phyloP scores from a whole-genome alignment of 1,140 invertebrate genomes.

The Copidosoma floridanum region DNA sequence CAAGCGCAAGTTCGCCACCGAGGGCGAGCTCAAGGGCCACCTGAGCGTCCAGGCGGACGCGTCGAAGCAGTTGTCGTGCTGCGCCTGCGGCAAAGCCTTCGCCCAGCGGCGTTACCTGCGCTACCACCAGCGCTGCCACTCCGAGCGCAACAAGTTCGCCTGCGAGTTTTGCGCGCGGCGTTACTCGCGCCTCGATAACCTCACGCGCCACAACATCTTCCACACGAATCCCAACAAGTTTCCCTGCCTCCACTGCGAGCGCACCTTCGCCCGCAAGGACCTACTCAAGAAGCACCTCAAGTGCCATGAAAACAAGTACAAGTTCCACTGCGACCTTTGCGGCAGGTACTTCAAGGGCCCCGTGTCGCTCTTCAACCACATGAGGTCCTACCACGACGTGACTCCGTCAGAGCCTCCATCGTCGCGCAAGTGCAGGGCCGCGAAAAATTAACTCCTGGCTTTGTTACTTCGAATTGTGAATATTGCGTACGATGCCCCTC shows the following conservation, averaged over 20 bases:
- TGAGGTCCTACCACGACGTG: conserved; percentile 28
- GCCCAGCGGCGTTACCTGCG: conserved; percentile 44
- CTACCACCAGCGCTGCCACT: conserved; percentile 46
- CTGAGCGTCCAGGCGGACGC: conserved; percentile 37
- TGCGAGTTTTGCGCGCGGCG: conserved; percentile 47
- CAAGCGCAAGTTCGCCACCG: conserved; percentile 38
- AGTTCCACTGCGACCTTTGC: conserved; percentile 41
- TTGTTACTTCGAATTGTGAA: no score
- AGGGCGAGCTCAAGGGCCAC: conserved; percentile 36
- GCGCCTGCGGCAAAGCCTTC: conserved; percentile 46
- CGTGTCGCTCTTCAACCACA: conserved; percentile 40
- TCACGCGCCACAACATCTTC: conserved; percentile 47
- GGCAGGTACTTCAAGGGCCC: conserved; percentile 45
- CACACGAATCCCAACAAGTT: conserved; percentile 51
- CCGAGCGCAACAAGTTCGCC: conserved; percentile 43
- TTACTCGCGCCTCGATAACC: conserved; percentile 48
- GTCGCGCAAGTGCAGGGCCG: not conserved
- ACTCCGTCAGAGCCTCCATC: not conserved
- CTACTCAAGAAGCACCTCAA: conserved; percentile 48
- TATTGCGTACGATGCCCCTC: no score
- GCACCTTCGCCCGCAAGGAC: conserved; percentile 47
- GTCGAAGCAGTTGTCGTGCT: conserved; percentile 38
- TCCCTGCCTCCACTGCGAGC: conserved; percentile 44
- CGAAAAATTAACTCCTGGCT: no score
- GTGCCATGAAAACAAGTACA: conserved; percentile 44